Evolutionary conservation across 1,140 invertebrate genomes (phyloP), one percentile per base, ranked within the genome.

Genomic region (Conopomorpha cramerella): DNA sequence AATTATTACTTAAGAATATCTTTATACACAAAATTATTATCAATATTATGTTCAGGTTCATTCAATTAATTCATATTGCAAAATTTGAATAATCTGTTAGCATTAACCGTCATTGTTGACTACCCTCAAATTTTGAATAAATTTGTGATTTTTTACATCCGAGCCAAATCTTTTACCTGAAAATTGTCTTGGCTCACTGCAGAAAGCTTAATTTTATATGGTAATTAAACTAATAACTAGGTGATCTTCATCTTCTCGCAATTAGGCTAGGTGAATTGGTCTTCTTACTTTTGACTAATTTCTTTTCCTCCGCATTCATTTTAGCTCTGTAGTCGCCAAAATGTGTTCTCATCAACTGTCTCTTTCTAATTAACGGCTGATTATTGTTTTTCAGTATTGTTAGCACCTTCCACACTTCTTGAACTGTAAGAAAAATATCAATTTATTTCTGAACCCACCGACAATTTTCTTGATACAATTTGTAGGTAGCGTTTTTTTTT

Each of bases 291-390:
- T 74, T 74, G 27, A 50, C 54, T 27, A 72, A 39, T 67, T 86
- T 87, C 40, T 86, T 87, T 43, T 88, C 85, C 48, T 90, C 86
- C 0, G 81, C 77, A n/a, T 77, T 73, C 87, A 90, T 90, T 66
- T 88, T 88, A 8, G 79, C 67, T 46, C 87, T 74, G 49, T 90
- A 90, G 61, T 90, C 86, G 2, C 87, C 88, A 54, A 89, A 85
- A 3, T 83, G 81, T 7, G 81, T 79, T 44, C 86, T 77, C 88
- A 90, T 90, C 34, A 87, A 52, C 56, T 89, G 87, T 25, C 87
- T 77, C 42, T 90, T 90, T 40, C 84, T 82, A 23, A 89, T 81
- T 2, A 86, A 53, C 0, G 87, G 81, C 1, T 86, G 81, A 2
- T 78, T 82, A 32, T 82, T 81, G 40, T 83, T 89, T 55, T 85